Evolutionary conservation across 2,888 invertebrate genomes (phyloP).

Genomic region (Aleiodes leptofemur): DNA sequence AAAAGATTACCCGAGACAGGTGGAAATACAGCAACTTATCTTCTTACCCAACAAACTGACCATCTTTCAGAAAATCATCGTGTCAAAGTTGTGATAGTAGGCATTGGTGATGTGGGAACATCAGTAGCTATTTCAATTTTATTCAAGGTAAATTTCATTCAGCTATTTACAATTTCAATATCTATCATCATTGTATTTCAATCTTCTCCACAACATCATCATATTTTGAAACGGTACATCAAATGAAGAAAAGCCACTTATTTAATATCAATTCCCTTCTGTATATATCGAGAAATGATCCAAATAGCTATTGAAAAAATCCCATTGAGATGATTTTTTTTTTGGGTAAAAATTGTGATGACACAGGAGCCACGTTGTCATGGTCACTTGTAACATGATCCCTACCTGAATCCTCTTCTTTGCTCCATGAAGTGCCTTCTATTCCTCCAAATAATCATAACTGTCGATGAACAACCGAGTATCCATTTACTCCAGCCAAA

Average conservation of each 20-base stretch:
- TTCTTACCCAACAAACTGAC: slow-evolving; percentile 61
- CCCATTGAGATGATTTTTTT: background rate
- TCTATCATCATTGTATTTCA: slow-evolving; percentile 40
- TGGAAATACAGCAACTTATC: slow-evolving; percentile 63
- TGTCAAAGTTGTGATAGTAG: slow-evolving; percentile 68
- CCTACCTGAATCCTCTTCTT: background rate
- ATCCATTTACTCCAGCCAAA: slow-evolving; percentile 54
- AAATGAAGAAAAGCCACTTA: slow-evolving; percentile 12
- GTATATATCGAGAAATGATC: background rate
- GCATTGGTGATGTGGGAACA: slow-evolving; percentile 66
- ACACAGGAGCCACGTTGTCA: slow-evolving; percentile 18
- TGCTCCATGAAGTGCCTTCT: background rate
- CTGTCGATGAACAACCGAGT: background rate
- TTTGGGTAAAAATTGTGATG: background rate
- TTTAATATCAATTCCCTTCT: slow-evolving; percentile 24
- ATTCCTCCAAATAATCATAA: background rate
- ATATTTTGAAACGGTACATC: slow-evolving; percentile 37
- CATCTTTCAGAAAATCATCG: slow-evolving; percentile 63
- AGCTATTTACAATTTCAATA: slow-evolving; percentile 39
- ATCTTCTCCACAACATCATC: slow-evolving; percentile 42
- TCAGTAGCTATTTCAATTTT: slow-evolving; percentile 66
- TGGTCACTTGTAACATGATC: background rate
- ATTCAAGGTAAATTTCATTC: slow-evolving; percentile 64
- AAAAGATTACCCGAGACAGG: slow-evolving; percentile 38
- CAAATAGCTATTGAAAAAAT: slow-evolving; percentile 3